phyloP scores from a whole-genome alignment of 2,797 vertebrate genomes.

The Etheostoma nigrum region DNA sequence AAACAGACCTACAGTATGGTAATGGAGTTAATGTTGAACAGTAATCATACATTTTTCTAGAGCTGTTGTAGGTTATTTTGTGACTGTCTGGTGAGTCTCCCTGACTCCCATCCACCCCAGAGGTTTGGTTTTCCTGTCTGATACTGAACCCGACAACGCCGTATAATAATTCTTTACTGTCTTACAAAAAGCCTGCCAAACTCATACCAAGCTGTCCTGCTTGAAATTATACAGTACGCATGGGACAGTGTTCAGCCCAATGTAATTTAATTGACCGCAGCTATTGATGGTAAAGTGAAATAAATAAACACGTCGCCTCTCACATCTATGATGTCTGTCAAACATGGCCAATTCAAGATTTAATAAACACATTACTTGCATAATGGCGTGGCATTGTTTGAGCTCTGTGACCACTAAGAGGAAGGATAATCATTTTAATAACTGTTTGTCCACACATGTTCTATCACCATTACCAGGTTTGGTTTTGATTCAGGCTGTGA shows the following conservation, averaged over 20 bases:
- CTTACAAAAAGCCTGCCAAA: conserved; percentile 3
- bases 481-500: neutral
- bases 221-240: neutral
- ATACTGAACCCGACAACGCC: conserved; percentile 19
- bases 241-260: neutral
- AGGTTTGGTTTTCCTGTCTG: conserved; percentile 27
- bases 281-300: conserved; percentile 23
- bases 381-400: neutral
- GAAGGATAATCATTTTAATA: conserved; percentile 22
- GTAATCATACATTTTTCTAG: conserved; percentile 19
- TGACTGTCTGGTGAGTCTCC: conserved; percentile 12
- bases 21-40: conserved; percentile 13
- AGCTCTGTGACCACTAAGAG: conserved; percentile 11
- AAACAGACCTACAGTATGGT: conserved; percentile 10
- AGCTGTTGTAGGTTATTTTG: conserved; percentile 24
- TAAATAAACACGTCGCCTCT: conserved; percentile 30
- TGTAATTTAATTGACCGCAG: conserved; percentile 36
- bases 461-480: neutral
- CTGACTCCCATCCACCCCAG: neutral
- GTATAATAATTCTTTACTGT: conserved; percentile 9
- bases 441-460: neutral
- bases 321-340: conserved; percentile 31
- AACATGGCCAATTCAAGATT: conserved; percentile 43
- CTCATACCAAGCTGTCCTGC: neutral
- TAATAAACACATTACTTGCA: conserved; percentile 39